These are phyloP conservation scores for Litoditis marina DNA, from an alignment of 2,888 invertebrate species.

Conservation along the genomic window DNA sequence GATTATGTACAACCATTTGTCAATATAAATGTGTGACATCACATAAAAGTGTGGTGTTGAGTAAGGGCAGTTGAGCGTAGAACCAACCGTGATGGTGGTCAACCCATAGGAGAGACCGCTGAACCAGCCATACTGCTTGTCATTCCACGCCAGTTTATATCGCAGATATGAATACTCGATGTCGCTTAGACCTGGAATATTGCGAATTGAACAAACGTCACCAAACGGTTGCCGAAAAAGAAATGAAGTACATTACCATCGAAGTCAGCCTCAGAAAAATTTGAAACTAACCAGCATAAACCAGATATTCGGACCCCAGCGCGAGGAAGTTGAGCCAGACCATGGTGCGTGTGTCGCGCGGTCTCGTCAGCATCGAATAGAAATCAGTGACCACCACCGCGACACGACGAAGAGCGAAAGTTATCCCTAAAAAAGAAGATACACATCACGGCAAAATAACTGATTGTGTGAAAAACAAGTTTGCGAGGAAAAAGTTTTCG, in stretches of 20 bases:
- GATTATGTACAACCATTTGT: too few species aligned
- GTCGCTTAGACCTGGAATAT: slow-evolving; percentile 37
- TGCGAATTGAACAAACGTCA: neutral
- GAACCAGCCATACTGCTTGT: slow-evolving; percentile 58
- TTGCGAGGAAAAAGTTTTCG: too few species aligned
- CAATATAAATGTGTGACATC: too few species aligned
- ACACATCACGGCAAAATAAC: too few species aligned
- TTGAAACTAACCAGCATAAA: slow-evolving; percentile 29
- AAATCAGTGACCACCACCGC: slow-evolving; percentile 24
- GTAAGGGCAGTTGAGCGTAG: too few species aligned
- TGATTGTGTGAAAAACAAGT: too few species aligned
- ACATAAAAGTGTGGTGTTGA: too few species aligned
- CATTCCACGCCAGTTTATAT: slow-evolving; percentile 52
- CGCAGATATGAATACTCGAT: slow-evolving; percentile 55
- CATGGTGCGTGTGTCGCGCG: slow-evolving; percentile 24
- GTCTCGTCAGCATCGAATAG: slow-evolving; percentile 28
- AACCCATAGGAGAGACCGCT: slow-evolving; percentile 50
- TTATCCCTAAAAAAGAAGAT: too few species aligned
- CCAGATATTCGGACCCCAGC: slow-evolving; percentile 47
- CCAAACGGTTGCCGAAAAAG: neutral
- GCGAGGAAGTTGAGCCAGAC: slow-evolving; percentile 45
- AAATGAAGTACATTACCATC: too few species aligned
- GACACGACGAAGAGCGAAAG: too few species aligned
- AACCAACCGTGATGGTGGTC: slow-evolving; percentile 41
- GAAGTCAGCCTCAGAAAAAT: neutral